Conservation (phyloP, 2,888 invertebrate species). For the Eupithecia pulchellata region DNA sequence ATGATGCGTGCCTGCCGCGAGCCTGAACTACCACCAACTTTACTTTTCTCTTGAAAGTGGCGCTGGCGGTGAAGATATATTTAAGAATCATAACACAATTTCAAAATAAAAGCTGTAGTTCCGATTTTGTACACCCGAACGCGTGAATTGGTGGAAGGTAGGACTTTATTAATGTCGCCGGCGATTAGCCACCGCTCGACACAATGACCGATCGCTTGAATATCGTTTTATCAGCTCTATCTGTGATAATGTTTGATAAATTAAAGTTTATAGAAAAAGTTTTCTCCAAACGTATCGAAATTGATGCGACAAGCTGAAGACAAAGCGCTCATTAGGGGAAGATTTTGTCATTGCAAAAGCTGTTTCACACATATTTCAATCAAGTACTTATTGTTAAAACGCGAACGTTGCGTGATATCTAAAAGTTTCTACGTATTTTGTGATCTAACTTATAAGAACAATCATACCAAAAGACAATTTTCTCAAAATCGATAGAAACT, state of each 20-base stretch:
- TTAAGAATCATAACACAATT: neutral
- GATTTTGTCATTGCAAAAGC: neutral
- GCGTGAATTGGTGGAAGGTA: constrained; percentile 1
- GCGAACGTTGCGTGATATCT: neutral
- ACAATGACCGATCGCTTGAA: constrained; percentile 64
- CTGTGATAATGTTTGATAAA: constrained; percentile 16
- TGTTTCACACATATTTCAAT: neutral
- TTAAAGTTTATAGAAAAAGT: constrained; percentile 6
- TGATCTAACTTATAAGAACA: constrained; percentile 33
- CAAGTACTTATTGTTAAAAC: constrained; percentile 1
- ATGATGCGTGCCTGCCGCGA: constrained; percentile 76
- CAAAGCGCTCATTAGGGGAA: too few relatives aligned
- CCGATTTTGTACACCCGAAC: neutral
- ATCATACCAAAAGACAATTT: constrained; percentile 34
- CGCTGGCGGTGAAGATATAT: neutral
- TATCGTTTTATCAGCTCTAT: constrained; percentile 35
- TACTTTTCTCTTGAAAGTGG: neutral
- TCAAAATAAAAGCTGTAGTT: neutral
- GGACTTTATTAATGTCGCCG: constrained; percentile 67
- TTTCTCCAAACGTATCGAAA: neutral
- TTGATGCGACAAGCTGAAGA: too few relatives aligned
- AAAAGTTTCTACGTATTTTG: constrained; percentile 14
- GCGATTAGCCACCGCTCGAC: constrained; percentile 69
- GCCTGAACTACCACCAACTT: constrained; percentile 38
- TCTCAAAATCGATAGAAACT: constrained; percentile 40